phyloP scores from a whole-genome alignment of 1,140 invertebrate genomes.

The Hycleus cichorii region DNA sequence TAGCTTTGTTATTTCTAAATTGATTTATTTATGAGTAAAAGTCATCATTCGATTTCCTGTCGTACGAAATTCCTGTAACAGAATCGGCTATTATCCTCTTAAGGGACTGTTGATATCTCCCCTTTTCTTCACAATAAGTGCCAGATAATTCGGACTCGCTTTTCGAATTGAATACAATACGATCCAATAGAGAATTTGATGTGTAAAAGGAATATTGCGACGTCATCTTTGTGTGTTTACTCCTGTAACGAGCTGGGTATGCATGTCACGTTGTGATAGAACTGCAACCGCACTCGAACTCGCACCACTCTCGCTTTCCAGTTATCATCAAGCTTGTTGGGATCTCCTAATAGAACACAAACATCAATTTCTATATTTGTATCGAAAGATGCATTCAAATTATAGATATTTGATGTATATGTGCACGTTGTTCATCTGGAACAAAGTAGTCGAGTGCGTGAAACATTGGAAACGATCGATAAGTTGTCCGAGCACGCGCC shows the following conservation, averaged over 20 bases:
- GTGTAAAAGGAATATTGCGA: slow-evolving; percentile 2
- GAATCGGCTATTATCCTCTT: slow-evolving; percentile 3
- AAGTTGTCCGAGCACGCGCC: slow-evolving; percentile 19
- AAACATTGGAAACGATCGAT: slow-evolving; percentile 13
- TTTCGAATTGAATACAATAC: background rate
- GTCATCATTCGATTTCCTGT: too few species aligned
- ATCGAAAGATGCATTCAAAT: background rate
- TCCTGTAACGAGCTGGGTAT: slow-evolving; percentile 24
- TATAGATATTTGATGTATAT: background rate
- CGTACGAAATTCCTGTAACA: too few species aligned
- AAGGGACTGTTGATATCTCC: slow-evolving; percentile 1
- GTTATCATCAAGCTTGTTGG: background rate
- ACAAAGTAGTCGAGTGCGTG: slow-evolving; percentile 14
- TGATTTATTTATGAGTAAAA: too few species aligned
- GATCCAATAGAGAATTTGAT: background rate
- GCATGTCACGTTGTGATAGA: slow-evolving; percentile 16
- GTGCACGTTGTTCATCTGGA: slow-evolving; percentile 1
- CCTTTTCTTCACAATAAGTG: slow-evolving; percentile 1
- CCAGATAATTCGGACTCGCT: too few species aligned
- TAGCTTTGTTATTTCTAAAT: too few species aligned
- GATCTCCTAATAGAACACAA: background rate
- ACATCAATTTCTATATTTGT: background rate
- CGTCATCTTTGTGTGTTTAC: slow-evolving; percentile 7
- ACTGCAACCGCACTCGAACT: slow-evolving; percentile 9
- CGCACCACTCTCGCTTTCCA: slow-evolving; percentile 12